phyloP scores from a whole-genome alignment of 2,888 invertebrate species.

The Xestoiulus laeticollis region DNA sequence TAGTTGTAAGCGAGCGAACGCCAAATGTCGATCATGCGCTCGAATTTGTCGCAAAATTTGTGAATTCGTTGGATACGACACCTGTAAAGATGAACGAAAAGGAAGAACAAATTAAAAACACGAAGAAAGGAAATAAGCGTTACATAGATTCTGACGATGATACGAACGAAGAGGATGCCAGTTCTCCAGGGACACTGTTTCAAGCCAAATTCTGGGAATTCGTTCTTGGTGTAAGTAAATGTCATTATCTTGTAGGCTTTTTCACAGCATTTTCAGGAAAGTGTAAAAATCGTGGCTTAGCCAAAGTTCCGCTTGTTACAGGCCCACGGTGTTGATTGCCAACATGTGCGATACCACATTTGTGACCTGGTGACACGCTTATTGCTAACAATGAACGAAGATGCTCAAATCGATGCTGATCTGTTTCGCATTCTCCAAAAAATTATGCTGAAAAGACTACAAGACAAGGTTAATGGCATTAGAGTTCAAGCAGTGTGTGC shows the following conservation, averaged over 20 bases:
- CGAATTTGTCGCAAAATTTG: slow-evolving; percentile 77
- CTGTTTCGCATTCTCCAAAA: slow-evolving; percentile 77
- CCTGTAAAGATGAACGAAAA: slow-evolving; percentile 49
- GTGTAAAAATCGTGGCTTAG: too few relatives aligned
- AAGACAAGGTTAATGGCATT: slow-evolving; percentile 80
- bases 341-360: slow-evolving; percentile 74
- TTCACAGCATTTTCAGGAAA: background rate
- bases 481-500: slow-evolving; percentile 82
- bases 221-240: slow-evolving; percentile 12
- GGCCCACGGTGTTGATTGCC: slow-evolving; percentile 67
- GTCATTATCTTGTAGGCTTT: background rate
- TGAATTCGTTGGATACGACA: slow-evolving; percentile 67
- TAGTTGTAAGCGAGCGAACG: slow-evolving; percentile 75
- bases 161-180: slow-evolving; percentile 64
- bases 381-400: slow-evolving; percentile 76
- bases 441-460: slow-evolving; percentile 74
- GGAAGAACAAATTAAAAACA: slow-evolving; percentile 51
- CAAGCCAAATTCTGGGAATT: slow-evolving; percentile 49
- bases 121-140: slow-evolving; percentile 60
- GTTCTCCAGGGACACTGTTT: background rate
- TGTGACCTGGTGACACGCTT: slow-evolving; percentile 82
- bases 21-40: slow-evolving; percentile 71
- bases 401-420: slow-evolving; percentile 79
- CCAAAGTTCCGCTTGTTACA: too few relatives aligned
- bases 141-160: slow-evolving; percentile 64